phyloP scores from a whole-genome alignment of 2,888 invertebrate species.

The Neuroscelio doddi region DNA sequence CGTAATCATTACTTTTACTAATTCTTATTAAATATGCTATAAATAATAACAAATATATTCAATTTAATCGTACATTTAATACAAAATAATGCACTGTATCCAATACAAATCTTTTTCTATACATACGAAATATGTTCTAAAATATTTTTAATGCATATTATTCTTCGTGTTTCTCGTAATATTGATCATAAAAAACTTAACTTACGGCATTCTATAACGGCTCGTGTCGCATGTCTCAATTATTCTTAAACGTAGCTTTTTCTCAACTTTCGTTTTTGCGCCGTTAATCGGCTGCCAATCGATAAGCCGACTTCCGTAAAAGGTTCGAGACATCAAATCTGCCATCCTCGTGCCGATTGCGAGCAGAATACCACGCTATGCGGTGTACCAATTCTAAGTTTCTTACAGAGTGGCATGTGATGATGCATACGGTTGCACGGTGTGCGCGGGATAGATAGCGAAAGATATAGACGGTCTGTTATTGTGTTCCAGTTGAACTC shows the following conservation, averaged over 20 bases:
- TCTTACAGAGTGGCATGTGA: constrained; percentile 41
- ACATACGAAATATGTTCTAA: too few species aligned
- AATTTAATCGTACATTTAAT: too few species aligned
- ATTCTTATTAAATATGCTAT: too few species aligned
- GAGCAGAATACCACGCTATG: constrained; percentile 46
- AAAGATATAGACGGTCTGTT: constrained; percentile 28
- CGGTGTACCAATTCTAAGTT: constrained; percentile 50
- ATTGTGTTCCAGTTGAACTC: constrained; percentile 41
- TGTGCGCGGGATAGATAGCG: constrained; percentile 23
- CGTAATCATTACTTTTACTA: too few species aligned
- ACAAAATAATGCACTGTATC: too few species aligned
- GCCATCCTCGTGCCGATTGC: constrained; percentile 58
- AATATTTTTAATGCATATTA: neutral
- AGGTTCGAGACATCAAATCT: constrained; percentile 21
- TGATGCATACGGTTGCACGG: constrained; percentile 40
- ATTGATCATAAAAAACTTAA: too few species aligned
- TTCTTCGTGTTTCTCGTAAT: neutral
- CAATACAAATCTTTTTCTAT: too few species aligned
- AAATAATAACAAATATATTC: too few species aligned
- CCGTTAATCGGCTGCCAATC: constrained; percentile 20
- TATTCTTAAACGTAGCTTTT: constrained; percentile 3
- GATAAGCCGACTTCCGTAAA: constrained; percentile 35
- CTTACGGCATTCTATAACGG: neutral
- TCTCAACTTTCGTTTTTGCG: too few species aligned
- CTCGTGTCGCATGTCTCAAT: constrained; percentile 28